Conservation (phyloP, 2,888 invertebrate genomes). For the Troglohyphantes excavatus region DNA sequence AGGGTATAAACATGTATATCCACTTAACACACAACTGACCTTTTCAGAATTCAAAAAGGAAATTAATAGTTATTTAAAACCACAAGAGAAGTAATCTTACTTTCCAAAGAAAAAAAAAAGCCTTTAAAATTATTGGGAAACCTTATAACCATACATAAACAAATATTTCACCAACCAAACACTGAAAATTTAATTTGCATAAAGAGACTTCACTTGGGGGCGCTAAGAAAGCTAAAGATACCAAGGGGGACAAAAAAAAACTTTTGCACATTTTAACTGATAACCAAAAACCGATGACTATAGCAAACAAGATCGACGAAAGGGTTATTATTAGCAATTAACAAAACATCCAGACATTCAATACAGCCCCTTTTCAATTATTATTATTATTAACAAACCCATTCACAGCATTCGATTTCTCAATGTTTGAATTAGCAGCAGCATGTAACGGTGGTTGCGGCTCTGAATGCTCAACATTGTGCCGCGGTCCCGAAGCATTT, state of each 20-base stretch:
- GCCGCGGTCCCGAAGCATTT: slow-evolving; percentile 26
- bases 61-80: background rate
- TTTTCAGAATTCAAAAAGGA: slow-evolving; percentile 29
- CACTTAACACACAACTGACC: background rate
- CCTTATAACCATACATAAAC: background rate
- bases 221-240: too few relatives aligned
- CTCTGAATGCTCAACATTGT: slow-evolving; percentile 19
- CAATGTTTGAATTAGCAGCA: slow-evolving; percentile 19
- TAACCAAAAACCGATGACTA: slow-evolving; percentile 37
- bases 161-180: background rate
- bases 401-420: slow-evolving; percentile 44
- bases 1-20: background rate
- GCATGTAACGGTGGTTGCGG: slow-evolving; percentile 19
- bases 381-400: slow-evolving; percentile 53
- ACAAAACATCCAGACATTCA: slow-evolving; percentile 26
- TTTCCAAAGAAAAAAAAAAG: background rate
- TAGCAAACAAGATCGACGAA: background rate
- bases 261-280: slow-evolving; percentile 1
- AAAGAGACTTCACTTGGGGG: background rate
- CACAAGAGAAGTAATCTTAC: slow-evolving; percentile 6
- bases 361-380: background rate
- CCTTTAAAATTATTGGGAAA: background rate
- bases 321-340: slow-evolving; percentile 14
- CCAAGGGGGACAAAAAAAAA: background rate
- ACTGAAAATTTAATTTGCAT: background rate